These are phyloP conservation scores for Catharus ustulatus DNA, from an alignment of 2,797 vertebrate genomes.

Conservation along the genomic window DNA sequence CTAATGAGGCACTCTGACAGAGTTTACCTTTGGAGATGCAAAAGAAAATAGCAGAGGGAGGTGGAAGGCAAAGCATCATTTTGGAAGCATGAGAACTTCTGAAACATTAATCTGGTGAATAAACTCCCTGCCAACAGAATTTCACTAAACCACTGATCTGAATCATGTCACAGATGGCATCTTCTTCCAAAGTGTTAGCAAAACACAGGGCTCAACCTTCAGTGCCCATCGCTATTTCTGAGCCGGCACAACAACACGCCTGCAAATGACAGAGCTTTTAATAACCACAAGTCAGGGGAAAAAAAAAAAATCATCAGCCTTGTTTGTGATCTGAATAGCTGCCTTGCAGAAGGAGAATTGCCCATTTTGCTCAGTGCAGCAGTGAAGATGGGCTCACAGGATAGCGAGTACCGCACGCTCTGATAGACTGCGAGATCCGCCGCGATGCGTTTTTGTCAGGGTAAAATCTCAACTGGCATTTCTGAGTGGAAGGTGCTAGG, in stretches of 20 bases:
- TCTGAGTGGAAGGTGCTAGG: background rate
- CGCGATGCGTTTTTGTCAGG: background rate
- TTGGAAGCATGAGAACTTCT: constrained; percentile 1
- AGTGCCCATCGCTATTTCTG: background rate
- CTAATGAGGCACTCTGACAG: background rate
- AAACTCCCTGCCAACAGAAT: constrained; percentile 34
- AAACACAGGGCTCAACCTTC: constrained; percentile 36
- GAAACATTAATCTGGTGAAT: constrained; percentile 41
- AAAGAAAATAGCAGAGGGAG: constrained; percentile 11
- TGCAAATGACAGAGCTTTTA: constrained; percentile 34
- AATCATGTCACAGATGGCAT: constrained; percentile 41
- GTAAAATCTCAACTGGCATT: background rate
- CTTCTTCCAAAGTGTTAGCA: constrained; percentile 44
- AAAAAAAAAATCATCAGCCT: background rate
- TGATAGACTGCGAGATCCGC: background rate
- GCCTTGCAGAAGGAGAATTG: constrained; percentile 52
- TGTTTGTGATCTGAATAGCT: background rate
- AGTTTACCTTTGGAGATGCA: background rate
- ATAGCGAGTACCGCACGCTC: background rate
- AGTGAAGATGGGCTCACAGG: background rate
- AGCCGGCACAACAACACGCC: background rate
- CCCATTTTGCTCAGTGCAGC: constrained; percentile 36
- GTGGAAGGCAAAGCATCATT: background rate
- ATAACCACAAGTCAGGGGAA: background rate
- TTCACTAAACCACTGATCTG: constrained; percentile 57